Evolutionary conservation across 1,140 invertebrate species (phyloP).

Genomic region (Cyrtorhinus lividipennis): DNA sequence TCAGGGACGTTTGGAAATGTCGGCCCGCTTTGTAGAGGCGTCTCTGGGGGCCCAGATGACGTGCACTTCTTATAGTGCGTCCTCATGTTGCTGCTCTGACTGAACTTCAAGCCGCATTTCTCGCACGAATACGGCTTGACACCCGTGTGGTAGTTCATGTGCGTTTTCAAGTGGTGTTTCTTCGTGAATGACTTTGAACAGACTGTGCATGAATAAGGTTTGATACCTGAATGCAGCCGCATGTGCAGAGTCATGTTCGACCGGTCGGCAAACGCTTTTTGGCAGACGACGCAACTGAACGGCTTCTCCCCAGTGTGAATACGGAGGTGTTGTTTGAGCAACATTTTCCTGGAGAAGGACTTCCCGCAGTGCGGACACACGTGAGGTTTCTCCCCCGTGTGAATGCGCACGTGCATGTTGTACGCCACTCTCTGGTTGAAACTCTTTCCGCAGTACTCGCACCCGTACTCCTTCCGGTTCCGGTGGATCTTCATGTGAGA

Average conservation of each 20-base stretch:
- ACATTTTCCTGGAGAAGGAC: slow-evolving; percentile 67
- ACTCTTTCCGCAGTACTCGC: slow-evolving; percentile 40
- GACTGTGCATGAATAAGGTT: slow-evolving; percentile 71
- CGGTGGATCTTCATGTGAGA: slow-evolving; percentile 28
- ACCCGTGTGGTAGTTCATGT: slow-evolving; percentile 51
- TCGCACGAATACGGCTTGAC: slow-evolving; percentile 33
- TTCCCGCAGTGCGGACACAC: slow-evolving; percentile 69
- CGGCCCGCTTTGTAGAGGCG: not conserved
- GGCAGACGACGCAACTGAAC: slow-evolving; percentile 49
- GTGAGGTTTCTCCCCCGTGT: slow-evolving; percentile 71
- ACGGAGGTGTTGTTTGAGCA: slow-evolving; percentile 60
- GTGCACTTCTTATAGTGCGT: slow-evolving; percentile 27
- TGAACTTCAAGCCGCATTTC: slow-evolving; percentile 40
- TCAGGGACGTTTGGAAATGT: not conserved
- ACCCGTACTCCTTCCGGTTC: slow-evolving; percentile 34
- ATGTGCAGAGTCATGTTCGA: slow-evolving; percentile 70
- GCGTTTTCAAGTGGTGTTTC: slow-evolving; percentile 53
- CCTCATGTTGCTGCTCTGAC: slow-evolving; percentile 28
- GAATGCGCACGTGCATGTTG: slow-evolving; percentile 63
- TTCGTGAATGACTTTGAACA: slow-evolving; percentile 80
- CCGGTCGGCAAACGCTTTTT: slow-evolving; percentile 61
- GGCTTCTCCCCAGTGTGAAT: slow-evolving; percentile 66
- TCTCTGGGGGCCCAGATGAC: not conserved
- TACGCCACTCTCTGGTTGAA: slow-evolving; percentile 63
- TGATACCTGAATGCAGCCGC: slow-evolving; percentile 60